Conservation (phyloP, 2,113 vertebrate species). For the Anhinga rufa region DNA sequence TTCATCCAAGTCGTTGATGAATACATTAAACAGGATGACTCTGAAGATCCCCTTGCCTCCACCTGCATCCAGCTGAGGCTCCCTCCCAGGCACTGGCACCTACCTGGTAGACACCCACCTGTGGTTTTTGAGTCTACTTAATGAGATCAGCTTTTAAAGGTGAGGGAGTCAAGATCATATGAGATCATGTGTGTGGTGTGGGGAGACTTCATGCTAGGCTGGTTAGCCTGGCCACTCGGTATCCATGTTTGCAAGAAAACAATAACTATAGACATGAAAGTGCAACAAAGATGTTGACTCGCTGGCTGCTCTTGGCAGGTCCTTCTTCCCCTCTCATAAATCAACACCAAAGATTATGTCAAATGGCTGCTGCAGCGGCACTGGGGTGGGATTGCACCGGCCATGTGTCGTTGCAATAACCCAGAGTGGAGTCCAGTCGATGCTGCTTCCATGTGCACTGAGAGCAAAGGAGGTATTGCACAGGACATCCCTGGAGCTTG, state of each 20-base stretch:
- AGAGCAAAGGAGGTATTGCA: not conserved
- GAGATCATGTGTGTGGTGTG: not conserved
- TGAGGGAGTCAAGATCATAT: not conserved
- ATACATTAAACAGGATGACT: not conserved
- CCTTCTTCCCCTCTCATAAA: not conserved
- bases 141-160: not conserved
- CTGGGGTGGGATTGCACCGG: not conserved
- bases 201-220: not conserved
- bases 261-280: not conserved
- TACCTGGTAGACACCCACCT: not conserved
- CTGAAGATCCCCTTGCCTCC: rapidly evolving
- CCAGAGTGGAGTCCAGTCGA: not conserved
- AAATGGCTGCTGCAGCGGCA: rapidly evolving
- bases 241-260: not conserved
- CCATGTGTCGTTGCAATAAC: rapidly evolving
- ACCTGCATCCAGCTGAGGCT: not conserved
- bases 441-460: not conserved
- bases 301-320: not conserved
- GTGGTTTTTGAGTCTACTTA: not conserved
- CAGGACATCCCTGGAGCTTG: not conserved
- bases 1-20: too few species aligned
- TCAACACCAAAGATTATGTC: not conserved
- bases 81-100: not conserved
- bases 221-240: not conserved
- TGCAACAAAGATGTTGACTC: rapidly evolving